phyloP scores from a whole-genome alignment of 2,888 invertebrate species.

The Nesidiocoris tenuis region DNA sequence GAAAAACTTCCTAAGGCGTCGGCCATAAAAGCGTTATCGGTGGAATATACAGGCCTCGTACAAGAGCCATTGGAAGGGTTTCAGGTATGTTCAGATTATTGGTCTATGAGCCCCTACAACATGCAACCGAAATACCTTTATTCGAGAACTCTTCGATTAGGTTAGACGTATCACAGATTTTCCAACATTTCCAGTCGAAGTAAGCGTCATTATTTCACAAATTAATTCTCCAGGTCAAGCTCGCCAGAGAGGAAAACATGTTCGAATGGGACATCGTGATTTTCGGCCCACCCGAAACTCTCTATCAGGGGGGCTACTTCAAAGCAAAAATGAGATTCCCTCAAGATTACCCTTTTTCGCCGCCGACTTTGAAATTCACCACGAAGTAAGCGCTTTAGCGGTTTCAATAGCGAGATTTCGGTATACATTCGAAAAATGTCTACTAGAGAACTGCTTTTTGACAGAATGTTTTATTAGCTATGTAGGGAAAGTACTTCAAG shows the following conservation, averaged over 20 bases:
- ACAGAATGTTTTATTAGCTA: too few species aligned
- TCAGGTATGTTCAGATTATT: conserved; percentile 31
- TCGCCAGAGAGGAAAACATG: conserved; percentile 42
- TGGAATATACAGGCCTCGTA: conserved; percentile 44
- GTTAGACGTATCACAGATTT: not conserved
- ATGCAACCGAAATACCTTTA: not conserved
- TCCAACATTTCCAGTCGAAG: not conserved
- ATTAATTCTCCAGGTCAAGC: conserved; percentile 40
- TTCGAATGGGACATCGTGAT: conserved; percentile 48
- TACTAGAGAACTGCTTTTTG: too few species aligned
- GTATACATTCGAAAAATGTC: too few species aligned
- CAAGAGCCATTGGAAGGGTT: conserved; percentile 48
- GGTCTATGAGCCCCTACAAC: too few species aligned
- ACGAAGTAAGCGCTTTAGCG: conserved; percentile 35
- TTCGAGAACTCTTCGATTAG: too few species aligned
- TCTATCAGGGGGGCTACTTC: conserved; percentile 48
- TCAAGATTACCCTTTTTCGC: conserved; percentile 47
- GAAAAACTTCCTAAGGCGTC: conserved; percentile 5
- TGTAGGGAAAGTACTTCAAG: too few species aligned
- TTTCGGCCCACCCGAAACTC: conserved; percentile 48
- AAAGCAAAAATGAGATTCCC: conserved; percentile 47
- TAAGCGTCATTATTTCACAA: too few species aligned
- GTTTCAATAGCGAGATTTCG: too few species aligned
- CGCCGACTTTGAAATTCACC: conserved; percentile 45
- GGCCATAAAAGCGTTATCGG: conserved; percentile 41